Evolutionary conservation across 2,888 invertebrate species (phyloP).

Genomic region (Minunthozetes semirufus): DNA sequence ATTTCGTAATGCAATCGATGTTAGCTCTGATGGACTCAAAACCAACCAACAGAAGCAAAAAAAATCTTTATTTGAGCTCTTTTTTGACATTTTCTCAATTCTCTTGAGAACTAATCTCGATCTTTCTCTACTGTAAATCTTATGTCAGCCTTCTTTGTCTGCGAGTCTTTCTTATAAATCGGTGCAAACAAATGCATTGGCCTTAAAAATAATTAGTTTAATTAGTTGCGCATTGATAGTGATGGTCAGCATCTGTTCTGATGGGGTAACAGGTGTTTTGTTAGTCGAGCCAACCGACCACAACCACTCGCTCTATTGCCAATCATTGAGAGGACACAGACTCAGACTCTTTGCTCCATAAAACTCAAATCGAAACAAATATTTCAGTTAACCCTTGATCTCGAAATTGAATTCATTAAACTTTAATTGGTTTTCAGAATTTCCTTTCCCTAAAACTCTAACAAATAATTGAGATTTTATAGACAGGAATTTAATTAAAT

Average conservation of each 20-base stretch:
- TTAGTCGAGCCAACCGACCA: slow-evolving; percentile 16
- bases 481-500: too few species aligned
- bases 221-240: slow-evolving; percentile 29
- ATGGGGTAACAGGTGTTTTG: slow-evolving; percentile 30
- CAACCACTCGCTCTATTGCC: neutral
- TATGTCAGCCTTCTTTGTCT: neutral
- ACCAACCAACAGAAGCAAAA: neutral
- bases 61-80: slow-evolving; percentile 15
- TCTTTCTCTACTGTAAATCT: slow-evolving; percentile 6
- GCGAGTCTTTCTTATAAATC: slow-evolving; percentile 7
- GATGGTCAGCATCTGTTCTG: slow-evolving; percentile 27
- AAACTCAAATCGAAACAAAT: too few species aligned
- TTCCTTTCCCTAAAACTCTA: too few species aligned
- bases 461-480: too few species aligned
- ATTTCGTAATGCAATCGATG: slow-evolving; percentile 2
- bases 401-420: too few species aligned
- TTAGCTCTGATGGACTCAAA: neutral
- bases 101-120: slow-evolving; percentile 16
- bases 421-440: too few species aligned
- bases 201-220: slow-evolving; percentile 31
- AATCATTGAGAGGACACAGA: neutral
- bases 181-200: slow-evolving; percentile 22
- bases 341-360: too few species aligned
- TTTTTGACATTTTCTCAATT: slow-evolving; percentile 23
- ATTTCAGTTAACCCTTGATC: too few species aligned